Evolutionary conservation across 2,797 vertebrate genomes (phyloP).

Genomic region (Potorous gilbertii): DNA sequence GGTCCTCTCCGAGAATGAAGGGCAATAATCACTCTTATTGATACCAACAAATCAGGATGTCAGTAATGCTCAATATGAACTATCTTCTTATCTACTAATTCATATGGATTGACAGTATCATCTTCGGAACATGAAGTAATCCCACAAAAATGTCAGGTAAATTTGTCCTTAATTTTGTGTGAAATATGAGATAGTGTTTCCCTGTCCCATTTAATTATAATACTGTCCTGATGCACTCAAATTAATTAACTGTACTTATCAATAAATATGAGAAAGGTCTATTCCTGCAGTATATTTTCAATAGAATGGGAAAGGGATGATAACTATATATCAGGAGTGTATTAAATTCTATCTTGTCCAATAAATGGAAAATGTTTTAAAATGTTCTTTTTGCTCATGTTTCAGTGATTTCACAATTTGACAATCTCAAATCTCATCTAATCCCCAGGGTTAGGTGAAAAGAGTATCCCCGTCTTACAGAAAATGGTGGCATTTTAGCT

Average conservation of each 20-base stretch:
- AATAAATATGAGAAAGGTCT: background rate
- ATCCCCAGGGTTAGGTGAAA: background rate
- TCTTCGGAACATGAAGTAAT: background rate
- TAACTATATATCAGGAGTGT: background rate
- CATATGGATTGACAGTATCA: background rate
- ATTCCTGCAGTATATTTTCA: background rate
- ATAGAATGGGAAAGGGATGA: background rate
- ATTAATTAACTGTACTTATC: background rate
- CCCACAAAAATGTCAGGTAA: background rate
- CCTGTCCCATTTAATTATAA: background rate
- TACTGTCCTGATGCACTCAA: background rate
- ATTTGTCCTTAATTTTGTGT: background rate
- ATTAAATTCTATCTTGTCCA: background rate
- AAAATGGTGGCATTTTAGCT: background rate
- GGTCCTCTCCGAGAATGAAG: too few relatives aligned
- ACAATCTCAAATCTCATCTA: background rate
- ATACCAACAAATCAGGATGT: background rate
- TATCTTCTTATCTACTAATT: background rate
- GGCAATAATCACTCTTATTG: background rate
- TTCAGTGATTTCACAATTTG: background rate
- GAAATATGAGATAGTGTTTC: background rate
- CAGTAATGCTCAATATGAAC: background rate
- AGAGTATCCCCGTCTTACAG: background rate
- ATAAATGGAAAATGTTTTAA: background rate
- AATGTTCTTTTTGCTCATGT: background rate